Evolutionary conservation across 2,888 invertebrate species (phyloP).

Genomic region (Rotaria socialis): DNA sequence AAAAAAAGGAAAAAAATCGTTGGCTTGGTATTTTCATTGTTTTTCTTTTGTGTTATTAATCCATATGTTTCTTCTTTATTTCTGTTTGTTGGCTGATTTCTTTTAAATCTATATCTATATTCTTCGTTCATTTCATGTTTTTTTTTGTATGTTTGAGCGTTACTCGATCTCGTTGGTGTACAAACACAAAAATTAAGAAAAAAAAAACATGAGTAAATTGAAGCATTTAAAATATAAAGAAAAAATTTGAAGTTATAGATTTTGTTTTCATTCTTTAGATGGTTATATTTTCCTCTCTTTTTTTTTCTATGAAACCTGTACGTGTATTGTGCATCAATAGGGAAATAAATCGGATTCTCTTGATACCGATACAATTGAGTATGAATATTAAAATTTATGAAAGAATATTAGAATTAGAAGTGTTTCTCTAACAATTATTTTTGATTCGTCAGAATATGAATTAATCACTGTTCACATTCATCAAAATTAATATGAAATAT

Average conservation of each 20-base stretch:
- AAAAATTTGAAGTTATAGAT: neutral
- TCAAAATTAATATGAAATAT: neutral
- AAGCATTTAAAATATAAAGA: neutral
- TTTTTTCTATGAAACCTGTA: too few species aligned
- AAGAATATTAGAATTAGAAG: neutral
- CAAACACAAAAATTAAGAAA: neutral
- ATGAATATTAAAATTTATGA: neutral
- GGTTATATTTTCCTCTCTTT: neutral
- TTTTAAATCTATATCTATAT: slow-evolving; percentile 6
- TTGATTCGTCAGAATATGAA: neutral
- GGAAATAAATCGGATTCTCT: neutral
- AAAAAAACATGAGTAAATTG: neutral
- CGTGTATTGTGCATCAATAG: too few species aligned
- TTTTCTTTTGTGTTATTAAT: neutral
- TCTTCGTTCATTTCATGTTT: neutral
- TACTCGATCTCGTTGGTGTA: slow-evolving; percentile 3
- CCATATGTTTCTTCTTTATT: neutral
- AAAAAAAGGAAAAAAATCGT: neutral
- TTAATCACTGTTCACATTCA: neutral
- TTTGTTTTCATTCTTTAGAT: slow-evolving; percentile 1
- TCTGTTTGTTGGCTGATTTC: neutral
- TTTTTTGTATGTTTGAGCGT: neutral
- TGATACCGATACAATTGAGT: neutral
- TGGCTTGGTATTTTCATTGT: neutral
- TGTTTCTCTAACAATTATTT: neutral